Evolutionary conservation across 2,113 vertebrate species (phyloP).

Genomic region (Salvelinus namaycush): DNA sequence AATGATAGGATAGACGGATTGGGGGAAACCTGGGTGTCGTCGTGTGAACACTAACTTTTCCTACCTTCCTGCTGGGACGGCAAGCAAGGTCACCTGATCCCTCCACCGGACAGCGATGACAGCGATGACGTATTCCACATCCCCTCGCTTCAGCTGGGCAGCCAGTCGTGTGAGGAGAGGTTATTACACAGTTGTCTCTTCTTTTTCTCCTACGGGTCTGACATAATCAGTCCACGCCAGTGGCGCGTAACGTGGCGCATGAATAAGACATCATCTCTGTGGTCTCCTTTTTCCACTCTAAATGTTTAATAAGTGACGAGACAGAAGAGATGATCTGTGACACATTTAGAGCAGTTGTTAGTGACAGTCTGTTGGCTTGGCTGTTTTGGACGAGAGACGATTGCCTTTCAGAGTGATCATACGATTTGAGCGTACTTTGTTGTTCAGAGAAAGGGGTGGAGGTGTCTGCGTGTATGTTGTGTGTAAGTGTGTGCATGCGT

Average conservation of each 20-base stretch:
- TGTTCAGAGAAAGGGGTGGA: too few relatives aligned
- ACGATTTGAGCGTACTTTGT: too few relatives aligned
- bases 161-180: constrained; percentile 9
- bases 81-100: constrained; percentile 6
- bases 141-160: constrained; percentile 5
- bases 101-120: constrained; percentile 6
- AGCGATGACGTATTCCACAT: constrained; percentile 7
- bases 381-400: too few relatives aligned
- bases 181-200: not conserved
- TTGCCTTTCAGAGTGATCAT: too few relatives aligned
- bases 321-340: constrained; percentile 1
- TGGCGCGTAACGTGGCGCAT: not conserved
- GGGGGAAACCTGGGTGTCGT: constrained; percentile 3
- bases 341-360: not conserved
- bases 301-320: constrained; percentile 38
- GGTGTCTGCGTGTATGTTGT: too few relatives aligned
- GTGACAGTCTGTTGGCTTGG: too few relatives aligned
- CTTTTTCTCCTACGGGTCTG: constrained; percentile 12
- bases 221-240: constrained; percentile 17
- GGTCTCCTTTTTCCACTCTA: constrained; percentile 36
- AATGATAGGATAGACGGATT: constrained; percentile 13
- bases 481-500: too few relatives aligned
- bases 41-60: constrained; percentile 31
- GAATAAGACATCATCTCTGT: not conserved
- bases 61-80: constrained; percentile 10